phyloP scores from a whole-genome alignment of 2,113 vertebrate genomes.

The Odocoileus hemionus region DNA sequence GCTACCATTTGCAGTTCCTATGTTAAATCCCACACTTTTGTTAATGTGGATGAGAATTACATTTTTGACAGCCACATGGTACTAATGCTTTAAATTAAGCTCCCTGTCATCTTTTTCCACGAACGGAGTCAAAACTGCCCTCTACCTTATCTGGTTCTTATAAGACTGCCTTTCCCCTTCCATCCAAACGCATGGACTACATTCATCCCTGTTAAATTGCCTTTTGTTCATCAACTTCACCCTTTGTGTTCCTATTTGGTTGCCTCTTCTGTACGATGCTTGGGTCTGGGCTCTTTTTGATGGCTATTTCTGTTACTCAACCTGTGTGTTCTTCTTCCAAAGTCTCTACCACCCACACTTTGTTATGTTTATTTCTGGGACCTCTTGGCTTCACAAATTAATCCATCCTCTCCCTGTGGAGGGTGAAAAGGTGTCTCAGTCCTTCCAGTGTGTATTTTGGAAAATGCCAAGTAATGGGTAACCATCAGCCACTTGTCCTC shows the following conservation, averaged over 20 bases:
- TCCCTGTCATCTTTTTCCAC: neutral
- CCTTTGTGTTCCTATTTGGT: neutral
- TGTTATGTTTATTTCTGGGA: neutral
- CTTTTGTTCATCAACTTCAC: neutral
- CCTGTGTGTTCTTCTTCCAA: neutral
- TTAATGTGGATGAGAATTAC: no score
- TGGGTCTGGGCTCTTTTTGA: neutral
- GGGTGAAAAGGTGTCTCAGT: neutral
- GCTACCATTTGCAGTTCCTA: no score
- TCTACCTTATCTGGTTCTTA: neutral
- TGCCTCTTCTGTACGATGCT: neutral
- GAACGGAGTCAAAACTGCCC: no score
- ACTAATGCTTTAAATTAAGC: neutral
- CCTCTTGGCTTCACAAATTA: neutral
- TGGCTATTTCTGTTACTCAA: neutral
- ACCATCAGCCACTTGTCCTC: neutral
- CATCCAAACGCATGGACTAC: neutral
- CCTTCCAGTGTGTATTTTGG: neutral
- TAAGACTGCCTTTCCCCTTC: no score
- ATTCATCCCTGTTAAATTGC: neutral
- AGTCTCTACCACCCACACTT: neutral
- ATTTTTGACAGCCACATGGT: neutral
- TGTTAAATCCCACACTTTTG: neutral
- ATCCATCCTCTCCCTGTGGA: neutral
- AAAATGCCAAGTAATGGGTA: neutral